Evolutionary conservation across 2,113 vertebrate species (phyloP).

Genomic region (Peromyscus leucopus): DNA sequence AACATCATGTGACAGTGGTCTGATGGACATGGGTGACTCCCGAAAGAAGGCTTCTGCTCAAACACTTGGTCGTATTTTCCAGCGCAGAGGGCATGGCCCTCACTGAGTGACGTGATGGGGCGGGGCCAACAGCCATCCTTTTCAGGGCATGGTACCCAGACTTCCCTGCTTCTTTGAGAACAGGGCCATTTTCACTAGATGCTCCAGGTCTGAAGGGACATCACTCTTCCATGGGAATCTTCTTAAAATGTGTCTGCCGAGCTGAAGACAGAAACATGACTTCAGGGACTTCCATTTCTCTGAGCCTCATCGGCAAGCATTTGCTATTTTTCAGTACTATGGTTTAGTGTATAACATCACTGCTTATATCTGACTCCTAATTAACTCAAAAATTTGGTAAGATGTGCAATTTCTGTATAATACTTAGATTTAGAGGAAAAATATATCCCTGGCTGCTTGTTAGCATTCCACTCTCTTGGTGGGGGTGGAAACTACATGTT

Average conservation of each 20-base stretch:
- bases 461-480: not conserved
- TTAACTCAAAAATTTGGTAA: constrained; percentile 66
- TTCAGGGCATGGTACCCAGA: rapidly evolving
- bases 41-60: constrained; percentile 38
- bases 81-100: not conserved
- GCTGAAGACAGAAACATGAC: constrained; percentile 19
- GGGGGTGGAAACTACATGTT: not conserved
- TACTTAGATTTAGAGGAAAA: constrained; percentile 20
- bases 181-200: constrained; percentile 11
- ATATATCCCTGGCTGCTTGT: not conserved
- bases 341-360: constrained; percentile 60
- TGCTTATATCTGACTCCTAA: constrained; percentile 68
- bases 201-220: not conserved
- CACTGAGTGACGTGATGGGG: rapidly evolving
- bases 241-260: constrained; percentile 40
- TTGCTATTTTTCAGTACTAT: constrained; percentile 52
- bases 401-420: constrained; percentile 46
- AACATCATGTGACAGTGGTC: not conserved
- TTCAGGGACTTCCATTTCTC: not conserved
- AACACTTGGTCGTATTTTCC: constrained; percentile 2
- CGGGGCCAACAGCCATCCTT: rapidly evolving
- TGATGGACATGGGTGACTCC: not conserved
- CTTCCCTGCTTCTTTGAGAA: not conserved
- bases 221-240: not conserved
- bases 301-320: not conserved